Evolutionary conservation across 2,797 vertebrate genomes (phyloP).

Genomic region (Tachyglossus aculeatus): DNA sequence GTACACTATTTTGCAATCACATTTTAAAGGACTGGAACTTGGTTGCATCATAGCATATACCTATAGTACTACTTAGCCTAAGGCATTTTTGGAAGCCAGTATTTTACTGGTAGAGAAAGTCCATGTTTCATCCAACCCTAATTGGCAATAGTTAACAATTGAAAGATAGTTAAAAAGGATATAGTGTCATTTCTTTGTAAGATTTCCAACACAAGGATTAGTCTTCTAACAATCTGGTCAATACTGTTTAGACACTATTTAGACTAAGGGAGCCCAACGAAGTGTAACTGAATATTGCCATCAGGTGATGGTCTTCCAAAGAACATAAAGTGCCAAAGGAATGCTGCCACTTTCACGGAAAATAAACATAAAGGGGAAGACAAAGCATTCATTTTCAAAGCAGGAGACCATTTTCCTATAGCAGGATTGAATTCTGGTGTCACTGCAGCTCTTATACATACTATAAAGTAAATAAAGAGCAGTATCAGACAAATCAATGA

Average conservation of each 20-base stretch:
- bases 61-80: constrained; percentile 8
- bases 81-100: not conserved
- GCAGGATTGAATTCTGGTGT: constrained; percentile 36
- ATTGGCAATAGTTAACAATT: not conserved
- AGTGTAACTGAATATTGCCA: constrained; percentile 6
- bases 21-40: too few species aligned
- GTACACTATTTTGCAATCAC: too few species aligned
- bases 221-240: not conserved
- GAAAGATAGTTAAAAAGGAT: not conserved
- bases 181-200: not conserved
- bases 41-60: too few species aligned
- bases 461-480: constrained; percentile 9
- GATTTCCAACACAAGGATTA: not conserved
- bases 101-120: too few species aligned
- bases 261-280: not conserved
- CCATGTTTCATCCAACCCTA: too few species aligned
- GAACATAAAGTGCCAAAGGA: not conserved
- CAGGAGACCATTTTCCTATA: not conserved
- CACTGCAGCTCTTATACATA: not conserved
- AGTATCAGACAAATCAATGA: not conserved
- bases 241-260: not conserved
- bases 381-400: constrained; percentile 22
- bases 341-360: not conserved
- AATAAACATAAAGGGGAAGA: not conserved
- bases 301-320: not conserved